Evolutionary conservation across 2,888 invertebrate species (phyloP).

Genomic region (Polymixis lichenea): DNA sequence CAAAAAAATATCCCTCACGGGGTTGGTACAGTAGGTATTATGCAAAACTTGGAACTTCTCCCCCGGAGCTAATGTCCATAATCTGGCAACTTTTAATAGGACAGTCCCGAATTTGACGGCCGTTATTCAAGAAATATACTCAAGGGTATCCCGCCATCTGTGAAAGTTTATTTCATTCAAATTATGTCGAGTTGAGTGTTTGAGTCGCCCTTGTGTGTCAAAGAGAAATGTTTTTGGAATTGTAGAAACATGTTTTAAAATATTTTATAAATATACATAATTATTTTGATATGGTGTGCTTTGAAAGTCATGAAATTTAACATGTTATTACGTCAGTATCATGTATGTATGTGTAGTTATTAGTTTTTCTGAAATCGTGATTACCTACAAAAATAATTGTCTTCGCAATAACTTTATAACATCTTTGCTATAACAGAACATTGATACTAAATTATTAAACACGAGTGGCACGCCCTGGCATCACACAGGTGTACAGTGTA

Average conservation of each 20-base stretch:
- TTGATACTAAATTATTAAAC: not conserved
- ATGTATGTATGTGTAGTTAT: not conserved
- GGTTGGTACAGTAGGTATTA: conserved; percentile 72
- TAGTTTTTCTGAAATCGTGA: not conserved
- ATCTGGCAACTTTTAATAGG: conserved; percentile 90
- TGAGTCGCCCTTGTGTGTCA: conserved; percentile 34
- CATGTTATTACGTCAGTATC: not conserved
- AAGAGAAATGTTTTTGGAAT: conserved; percentile 11
- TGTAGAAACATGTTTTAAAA: conserved; percentile 13
- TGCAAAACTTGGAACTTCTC: conserved; percentile 84
- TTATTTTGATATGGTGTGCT: not conserved
- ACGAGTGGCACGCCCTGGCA: too few relatives aligned
- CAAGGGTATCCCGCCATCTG: conserved; percentile 80
- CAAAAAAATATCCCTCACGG: conserved; percentile 68
- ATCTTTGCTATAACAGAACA: not conserved
- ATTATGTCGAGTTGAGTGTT: conserved; percentile 61
- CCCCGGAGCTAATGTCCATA: conserved; percentile 87
- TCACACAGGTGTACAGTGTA: too few relatives aligned
- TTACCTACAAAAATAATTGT: not conserved
- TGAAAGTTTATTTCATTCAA: conserved; percentile 80
- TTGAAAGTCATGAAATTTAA: not conserved
- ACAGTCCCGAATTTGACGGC: conserved; percentile 86
- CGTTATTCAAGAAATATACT: conserved; percentile 88
- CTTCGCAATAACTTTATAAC: too few relatives aligned
- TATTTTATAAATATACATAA: conserved; percentile 13